phyloP scores from a whole-genome alignment of 2,797 vertebrate genomes.

The Amblyopsis hoosieri region DNA sequence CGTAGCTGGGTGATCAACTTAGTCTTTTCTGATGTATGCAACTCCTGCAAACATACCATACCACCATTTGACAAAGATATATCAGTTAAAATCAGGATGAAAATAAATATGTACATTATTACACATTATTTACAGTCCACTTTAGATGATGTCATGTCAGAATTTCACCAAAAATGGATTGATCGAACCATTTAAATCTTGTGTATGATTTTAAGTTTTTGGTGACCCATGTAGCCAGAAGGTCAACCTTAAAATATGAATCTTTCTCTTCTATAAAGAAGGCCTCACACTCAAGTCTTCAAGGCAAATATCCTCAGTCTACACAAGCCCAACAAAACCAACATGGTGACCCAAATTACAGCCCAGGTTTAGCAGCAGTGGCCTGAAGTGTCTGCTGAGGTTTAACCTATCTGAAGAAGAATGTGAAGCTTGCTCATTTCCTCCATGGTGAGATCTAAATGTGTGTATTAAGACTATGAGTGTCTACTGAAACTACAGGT shows the following conservation, averaged over 20 bases:
- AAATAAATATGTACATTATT: neutral
- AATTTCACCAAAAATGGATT: neutral
- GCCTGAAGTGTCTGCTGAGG: slow-evolving; percentile 31
- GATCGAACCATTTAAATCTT: neutral
- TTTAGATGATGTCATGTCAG: neutral
- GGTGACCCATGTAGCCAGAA: neutral
- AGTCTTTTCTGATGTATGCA: slow-evolving; percentile 94
- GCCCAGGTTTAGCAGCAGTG: slow-evolving; percentile 40
- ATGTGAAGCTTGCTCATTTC: slow-evolving; percentile 11
- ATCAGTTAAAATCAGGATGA: too few relatives aligned
- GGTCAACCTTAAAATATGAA: slow-evolving; percentile 32
- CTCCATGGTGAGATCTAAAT: slow-evolving; percentile 13
- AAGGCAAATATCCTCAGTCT: slow-evolving; percentile 22
- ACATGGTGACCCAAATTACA: slow-evolving; percentile 67
- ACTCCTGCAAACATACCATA: slow-evolving; percentile 79
- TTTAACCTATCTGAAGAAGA: slow-evolving; percentile 37
- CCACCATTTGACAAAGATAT: slow-evolving; percentile 17
- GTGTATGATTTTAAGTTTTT: too few relatives aligned
- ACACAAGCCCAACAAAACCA: slow-evolving; percentile 57
- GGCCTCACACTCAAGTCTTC: slow-evolving; percentile 50
- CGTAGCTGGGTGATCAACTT: slow-evolving; percentile 94
- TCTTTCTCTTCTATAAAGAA: slow-evolving; percentile 53
- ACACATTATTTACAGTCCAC: neutral
- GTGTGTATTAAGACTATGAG: neutral
- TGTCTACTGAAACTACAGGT: neutral